A percentile compares a stretch with the other conserved stretches of the same genome.
phyloP scores from a whole-genome alignment of 1,140 invertebrate genomes.

The Drosophila varians region DNA sequence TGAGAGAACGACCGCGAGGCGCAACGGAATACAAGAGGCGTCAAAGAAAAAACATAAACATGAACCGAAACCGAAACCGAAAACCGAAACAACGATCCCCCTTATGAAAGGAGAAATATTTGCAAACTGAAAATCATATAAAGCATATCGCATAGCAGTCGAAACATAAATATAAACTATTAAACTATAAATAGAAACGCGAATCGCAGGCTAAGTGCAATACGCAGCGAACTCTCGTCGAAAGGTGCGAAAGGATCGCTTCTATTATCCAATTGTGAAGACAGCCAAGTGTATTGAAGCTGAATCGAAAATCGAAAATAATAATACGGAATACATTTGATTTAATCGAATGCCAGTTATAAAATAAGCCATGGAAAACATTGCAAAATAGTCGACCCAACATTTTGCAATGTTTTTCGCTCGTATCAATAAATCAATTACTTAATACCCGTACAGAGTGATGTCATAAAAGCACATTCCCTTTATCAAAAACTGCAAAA shows the following conservation, averaged over 20 bases:
- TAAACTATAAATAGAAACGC: constrained; percentile 57
- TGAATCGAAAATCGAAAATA: no score
- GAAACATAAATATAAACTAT: constrained; percentile 55
- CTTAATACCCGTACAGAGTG: constrained; percentile 41
- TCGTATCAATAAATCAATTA: constrained; percentile 18
- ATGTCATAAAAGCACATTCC: constrained; percentile 52
- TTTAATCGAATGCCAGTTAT: constrained; percentile 2
- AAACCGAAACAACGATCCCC: constrained; percentile 23
- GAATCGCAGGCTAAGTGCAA: constrained; percentile 25
- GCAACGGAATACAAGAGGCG: constrained; percentile 74
- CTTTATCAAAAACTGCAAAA: constrained; percentile 51
- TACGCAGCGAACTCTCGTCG: constrained; percentile 45
- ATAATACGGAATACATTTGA: no score
- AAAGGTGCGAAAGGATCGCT: constrained; percentile 51
- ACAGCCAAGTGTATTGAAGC: constrained; percentile 8
- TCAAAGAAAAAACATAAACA: constrained; percentile 34
- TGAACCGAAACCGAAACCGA: constrained; percentile 11
- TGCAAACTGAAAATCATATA: constrained; percentile 31
- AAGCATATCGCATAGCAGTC: constrained; percentile 29
- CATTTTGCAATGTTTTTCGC: constrained; percentile 39
- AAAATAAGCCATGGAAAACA: constrained; percentile 3
- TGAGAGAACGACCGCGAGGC: constrained; percentile 62
- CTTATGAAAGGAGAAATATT: constrained; percentile 17
- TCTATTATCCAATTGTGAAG: no score
- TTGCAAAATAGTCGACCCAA: constrained; percentile 5